Base-by-base conservation (phyloP, 2,797 vertebrate genomes). In the Trachurus trachurus region DNA sequence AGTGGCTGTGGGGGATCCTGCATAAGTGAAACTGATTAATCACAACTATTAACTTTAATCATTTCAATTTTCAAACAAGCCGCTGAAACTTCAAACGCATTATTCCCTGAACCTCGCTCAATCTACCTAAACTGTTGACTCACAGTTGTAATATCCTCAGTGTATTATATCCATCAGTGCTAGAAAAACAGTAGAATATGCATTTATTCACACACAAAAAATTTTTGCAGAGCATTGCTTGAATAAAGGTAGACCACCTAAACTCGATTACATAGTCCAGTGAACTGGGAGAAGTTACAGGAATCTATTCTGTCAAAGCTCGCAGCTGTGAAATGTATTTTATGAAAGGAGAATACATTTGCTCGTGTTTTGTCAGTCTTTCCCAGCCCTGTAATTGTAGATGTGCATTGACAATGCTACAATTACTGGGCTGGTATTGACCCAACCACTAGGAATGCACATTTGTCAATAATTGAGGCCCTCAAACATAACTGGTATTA, bases 251-350 rank as follows among this genome's bases (percentile, higher is more conserved):
- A 82, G 45, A 62, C 50, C 76, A 77, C 71, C 50, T 74, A 63
- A 72, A 81, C 82, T 80, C 47, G 50, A 84, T 90, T 88, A 85
- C 67, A 82, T 87, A 76, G 73, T 79, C 80, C 82, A 83, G 1
- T 84, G 89, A 89, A 60, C 81, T 80, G 66, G 53, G 69, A 58
- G 69, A 83, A 63, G 75, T 56, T 81, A 78, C 74, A 78, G 62
- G 53, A 84, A 88, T 89, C 64, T 66, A 16, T 79, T 87, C 67
- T 88, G 80, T 83, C 88, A 75, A 78, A 76, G 62, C 81, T 76
- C 22, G 15, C 62, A 72, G 60, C 78, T 84, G 62, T 82, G 82
- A 86, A 85, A 84, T 86, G 70, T 78, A 76, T 84, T 80, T 80
- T 42, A 56, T 62, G 10, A 83, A 76, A 78, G 67, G 66, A 72